phyloP scores from a whole-genome alignment of 2,888 invertebrate species.

The Parnassius mnemosyne region DNA sequence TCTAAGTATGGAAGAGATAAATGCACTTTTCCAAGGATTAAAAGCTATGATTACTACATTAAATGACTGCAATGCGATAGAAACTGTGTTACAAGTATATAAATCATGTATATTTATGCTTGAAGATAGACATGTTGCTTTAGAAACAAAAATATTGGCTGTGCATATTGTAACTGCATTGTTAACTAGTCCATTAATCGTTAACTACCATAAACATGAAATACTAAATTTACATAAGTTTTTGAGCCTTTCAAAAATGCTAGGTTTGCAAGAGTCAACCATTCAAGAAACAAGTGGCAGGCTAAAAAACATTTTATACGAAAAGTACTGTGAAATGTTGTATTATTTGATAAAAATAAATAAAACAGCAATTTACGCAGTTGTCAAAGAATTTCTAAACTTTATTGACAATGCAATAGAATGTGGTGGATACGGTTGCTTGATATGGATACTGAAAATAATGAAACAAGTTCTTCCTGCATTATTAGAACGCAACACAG shows the following conservation, averaged over 20 bases:
- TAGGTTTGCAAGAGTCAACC: constrained; percentile 36
- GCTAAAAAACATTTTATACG: constrained; percentile 57
- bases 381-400: constrained; percentile 40
- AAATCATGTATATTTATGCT: constrained; percentile 48
- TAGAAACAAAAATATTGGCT: constrained; percentile 50
- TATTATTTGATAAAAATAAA: constrained; percentile 38
- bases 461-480: constrained; percentile 48
- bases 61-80: constrained; percentile 35
- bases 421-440: constrained; percentile 71
- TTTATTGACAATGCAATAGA: constrained; percentile 59
- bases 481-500: constrained; percentile 27
- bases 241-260: constrained; percentile 38
- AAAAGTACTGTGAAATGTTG: constrained; percentile 58
- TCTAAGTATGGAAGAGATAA: constrained; percentile 44
- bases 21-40: constrained; percentile 41
- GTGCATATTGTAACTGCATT: constrained; percentile 48
- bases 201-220: constrained; percentile 43
- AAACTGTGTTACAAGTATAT: constrained; percentile 47
- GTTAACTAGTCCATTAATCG: constrained; percentile 36
- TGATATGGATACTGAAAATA: constrained; percentile 64
- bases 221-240: constrained; percentile 44
- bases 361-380: constrained; percentile 22
- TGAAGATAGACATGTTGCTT: constrained; percentile 39
- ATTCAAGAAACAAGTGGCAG: constrained; percentile 53
- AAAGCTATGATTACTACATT: constrained; percentile 31